Evolutionary conservation across 1,140 invertebrate genomes (phyloP).

Genomic region (Saxidomus purpurata): DNA sequence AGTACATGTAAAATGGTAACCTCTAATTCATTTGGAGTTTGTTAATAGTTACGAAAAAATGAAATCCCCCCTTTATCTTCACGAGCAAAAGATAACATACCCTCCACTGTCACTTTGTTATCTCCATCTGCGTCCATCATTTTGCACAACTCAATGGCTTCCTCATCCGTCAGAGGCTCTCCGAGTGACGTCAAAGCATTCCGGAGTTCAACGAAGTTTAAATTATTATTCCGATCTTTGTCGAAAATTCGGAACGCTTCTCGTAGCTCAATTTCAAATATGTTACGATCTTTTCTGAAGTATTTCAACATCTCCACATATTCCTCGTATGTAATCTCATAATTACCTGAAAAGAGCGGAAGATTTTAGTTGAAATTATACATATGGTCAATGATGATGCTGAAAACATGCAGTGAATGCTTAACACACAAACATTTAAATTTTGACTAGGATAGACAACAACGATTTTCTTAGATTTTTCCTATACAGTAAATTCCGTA

Average conservation of each 20-base stretch:
- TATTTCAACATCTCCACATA: slow-evolving; percentile 36
- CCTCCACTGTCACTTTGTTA: slow-evolving; percentile 35
- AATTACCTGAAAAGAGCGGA: slow-evolving; percentile 36
- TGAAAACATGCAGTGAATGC: no score
- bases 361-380: no score
- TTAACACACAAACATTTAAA: no score
- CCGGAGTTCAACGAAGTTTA: slow-evolving; percentile 42
- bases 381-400: no score
- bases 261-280: slow-evolving; percentile 56
- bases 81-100: slow-evolving; percentile 33
- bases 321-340: neutral
- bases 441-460: no score
- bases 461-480: no score
- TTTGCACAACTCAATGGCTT: slow-evolving; percentile 27
- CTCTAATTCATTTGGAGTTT: no score
- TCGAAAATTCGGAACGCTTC: slow-evolving; percentile 63
- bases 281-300: neutral
- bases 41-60: no score
- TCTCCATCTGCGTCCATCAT: slow-evolving; percentile 48
- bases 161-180: slow-evolving; percentile 41
- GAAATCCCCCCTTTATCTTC: no score
- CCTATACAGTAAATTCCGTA: no score
- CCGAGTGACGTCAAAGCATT: slow-evolving; percentile 32
- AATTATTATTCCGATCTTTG: slow-evolving; percentile 51
- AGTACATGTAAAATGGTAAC: no score